A percentile compares a stretch with the other conserved stretches of the same genome.
Conservation (phyloP, 2,113 vertebrate genomes). For the Copsychus sechellarum region DNA sequence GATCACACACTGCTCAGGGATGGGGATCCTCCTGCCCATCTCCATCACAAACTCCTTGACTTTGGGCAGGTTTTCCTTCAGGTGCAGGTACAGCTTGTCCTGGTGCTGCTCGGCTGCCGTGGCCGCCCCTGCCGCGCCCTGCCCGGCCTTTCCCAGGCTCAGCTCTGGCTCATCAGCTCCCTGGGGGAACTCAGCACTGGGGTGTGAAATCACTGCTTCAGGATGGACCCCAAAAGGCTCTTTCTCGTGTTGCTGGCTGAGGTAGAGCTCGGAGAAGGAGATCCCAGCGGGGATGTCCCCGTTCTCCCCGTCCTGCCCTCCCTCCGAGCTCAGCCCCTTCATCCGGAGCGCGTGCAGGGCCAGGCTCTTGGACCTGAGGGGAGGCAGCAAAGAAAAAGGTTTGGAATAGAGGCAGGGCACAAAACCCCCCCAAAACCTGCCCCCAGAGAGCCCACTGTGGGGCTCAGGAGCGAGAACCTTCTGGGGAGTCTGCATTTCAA, state of each 20-base stretch:
- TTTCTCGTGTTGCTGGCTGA: conserved; percentile 54
- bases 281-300: conserved; percentile 66
- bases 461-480: not conserved
- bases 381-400: not conserved
- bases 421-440: rapidly evolving
- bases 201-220: conserved; percentile 38
- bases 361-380: conserved; percentile 87
- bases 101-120: conserved; percentile 31
- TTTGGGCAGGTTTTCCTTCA: conserved; percentile 85
- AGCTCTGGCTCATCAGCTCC: conserved; percentile 2
- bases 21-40: conserved; percentile 82
- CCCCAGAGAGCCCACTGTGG: not conserved
- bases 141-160: not conserved
- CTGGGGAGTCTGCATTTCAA: not conserved
- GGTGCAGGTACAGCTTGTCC: conserved; percentile 85
- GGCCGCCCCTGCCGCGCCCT: conserved; percentile 17
- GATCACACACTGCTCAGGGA: conserved; percentile 88
- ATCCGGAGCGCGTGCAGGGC: conserved; percentile 77
- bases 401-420: not conserved
- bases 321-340: conserved; percentile 75
- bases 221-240: not conserved
- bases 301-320: conserved; percentile 61
- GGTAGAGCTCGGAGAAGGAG: conserved; percentile 68
- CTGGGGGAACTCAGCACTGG: not conserved
- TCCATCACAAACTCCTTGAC: conserved; percentile 83